phyloP scores from a whole-genome alignment of 2,888 invertebrate genomes.

The Pterobdella sp. region DNA sequence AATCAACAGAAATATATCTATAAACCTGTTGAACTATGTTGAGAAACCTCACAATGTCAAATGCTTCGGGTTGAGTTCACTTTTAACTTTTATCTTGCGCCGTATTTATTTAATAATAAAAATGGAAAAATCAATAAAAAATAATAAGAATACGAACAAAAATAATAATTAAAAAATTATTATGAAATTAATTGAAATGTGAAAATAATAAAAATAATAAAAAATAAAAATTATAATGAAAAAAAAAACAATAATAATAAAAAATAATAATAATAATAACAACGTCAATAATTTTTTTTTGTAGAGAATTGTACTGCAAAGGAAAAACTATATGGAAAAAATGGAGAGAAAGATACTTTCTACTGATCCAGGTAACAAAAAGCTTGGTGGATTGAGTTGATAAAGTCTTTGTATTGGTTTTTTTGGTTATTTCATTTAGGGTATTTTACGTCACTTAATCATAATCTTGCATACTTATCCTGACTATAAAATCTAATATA shows the following conservation, averaged over 20 bases:
- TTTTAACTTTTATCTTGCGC: neutral
- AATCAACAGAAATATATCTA: neutral
- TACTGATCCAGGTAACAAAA: conserved; percentile 11
- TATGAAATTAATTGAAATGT: neutral
- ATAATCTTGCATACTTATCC: too few species aligned
- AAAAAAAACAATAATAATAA: neutral
- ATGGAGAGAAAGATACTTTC: conserved; percentile 29
- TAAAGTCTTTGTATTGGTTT: neutral
- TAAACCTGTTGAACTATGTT: neutral
- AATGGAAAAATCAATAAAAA: too few species aligned
- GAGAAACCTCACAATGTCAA: conserved; percentile 27
- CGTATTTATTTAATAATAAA: too few species aligned
- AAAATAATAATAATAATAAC: neutral
- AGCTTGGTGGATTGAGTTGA: neutral
- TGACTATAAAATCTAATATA: too few species aligned
- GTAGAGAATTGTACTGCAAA: conserved; percentile 9
- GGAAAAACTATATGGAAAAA: conserved; percentile 27
- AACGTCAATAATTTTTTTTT: neutral
- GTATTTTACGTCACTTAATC: too few species aligned
- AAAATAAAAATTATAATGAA: neutral
- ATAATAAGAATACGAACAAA: too few species aligned
- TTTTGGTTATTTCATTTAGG: too few species aligned
- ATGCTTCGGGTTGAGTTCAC: conserved; percentile 15
- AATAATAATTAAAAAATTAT: too few species aligned
- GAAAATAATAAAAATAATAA: neutral